Evolutionary conservation across 1,140 invertebrate genomes (phyloP).

Genomic region (Pteromalus puparum): DNA sequence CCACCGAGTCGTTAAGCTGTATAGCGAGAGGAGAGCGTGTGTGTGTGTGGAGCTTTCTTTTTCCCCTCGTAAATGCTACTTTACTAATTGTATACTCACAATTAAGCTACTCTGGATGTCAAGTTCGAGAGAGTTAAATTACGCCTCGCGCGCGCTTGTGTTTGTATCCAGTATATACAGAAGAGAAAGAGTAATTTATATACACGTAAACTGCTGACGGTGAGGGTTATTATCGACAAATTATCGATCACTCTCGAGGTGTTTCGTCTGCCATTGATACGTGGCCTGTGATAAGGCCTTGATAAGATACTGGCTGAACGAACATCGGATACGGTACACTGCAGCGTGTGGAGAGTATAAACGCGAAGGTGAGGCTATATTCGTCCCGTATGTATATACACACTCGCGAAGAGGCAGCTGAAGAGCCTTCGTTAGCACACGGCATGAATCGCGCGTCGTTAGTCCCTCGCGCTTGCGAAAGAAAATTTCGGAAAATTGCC

Average conservation of each 20-base stretch:
- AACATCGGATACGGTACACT: not conserved
- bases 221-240: not conserved
- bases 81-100: not conserved
- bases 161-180: too few relatives aligned
- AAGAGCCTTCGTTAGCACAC: constrained; percentile 43
- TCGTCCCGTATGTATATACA: not conserved
- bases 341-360: not conserved
- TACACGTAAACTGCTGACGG: not conserved
- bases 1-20: not conserved
- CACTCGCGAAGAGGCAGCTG: not conserved
- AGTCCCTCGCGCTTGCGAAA: not conserved
- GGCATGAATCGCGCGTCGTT: constrained; percentile 47
- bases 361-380: constrained; percentile 28
- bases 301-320: constrained; percentile 27
- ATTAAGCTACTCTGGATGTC: constrained; percentile 10
- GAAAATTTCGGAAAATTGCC: not conserved
- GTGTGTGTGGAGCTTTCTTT: not conserved
- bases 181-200: not conserved
- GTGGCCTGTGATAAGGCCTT: constrained; percentile 26
- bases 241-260: not conserved
- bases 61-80: not conserved
- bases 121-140: constrained; percentile 26
- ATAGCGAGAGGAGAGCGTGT: not conserved
- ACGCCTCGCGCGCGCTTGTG: not conserved
- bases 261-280: constrained; percentile 10